Evolutionary conservation across 2,113 vertebrate genomes (phyloP), one percentile per base, ranked within the genome.

Genomic region (Thermophis baileyi): DNA sequence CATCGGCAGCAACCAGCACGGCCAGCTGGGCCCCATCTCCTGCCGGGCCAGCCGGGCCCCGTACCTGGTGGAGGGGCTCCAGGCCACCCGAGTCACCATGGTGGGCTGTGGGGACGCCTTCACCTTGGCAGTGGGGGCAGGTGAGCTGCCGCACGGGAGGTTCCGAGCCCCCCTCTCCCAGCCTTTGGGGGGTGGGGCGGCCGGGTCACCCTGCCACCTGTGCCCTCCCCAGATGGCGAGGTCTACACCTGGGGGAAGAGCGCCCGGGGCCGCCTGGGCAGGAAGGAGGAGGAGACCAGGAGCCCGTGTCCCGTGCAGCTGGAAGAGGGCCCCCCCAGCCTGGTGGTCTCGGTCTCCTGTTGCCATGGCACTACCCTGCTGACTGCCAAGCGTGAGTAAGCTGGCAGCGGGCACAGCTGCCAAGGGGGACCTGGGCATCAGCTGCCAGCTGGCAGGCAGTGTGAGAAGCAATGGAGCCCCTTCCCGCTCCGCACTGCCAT

Each of bases 161-260:
- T 12, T 40, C 1, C 9, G 60, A 85, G 40, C 24, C 4, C n/a
- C 20, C 14, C n/a, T 30, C 0, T 0, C 12, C 24, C 27, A 4
- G 60, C 6, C 44, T 0, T 3, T 3, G 22, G 47, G 3, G 0
- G 49, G n/a, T 1, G 4, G 44, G 85, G 1, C 55, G 35, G 8
- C 69, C 24, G 7, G 16, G 5, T 81, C 11, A 25, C 27, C 10
- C 3, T 22, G 10, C 46, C 9, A 7, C 18, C 25, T 6, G 25
- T 35, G 30, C 46, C 25, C 85, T 91, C 25, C 53, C 7, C 98
- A 99, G 99, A 99, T 0, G 98, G 99, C 0, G 99, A 99, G 95
- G 99, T 99, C 88, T 99, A 98, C 96, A 99, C 99, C 0, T 99
- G 99, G 99, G 99, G 99, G 35, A 99, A 99, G 96, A 99, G 99